Evolutionary conservation across 2,888 invertebrate genomes (phyloP).

Genomic region (Trissolcus japonicus): DNA sequence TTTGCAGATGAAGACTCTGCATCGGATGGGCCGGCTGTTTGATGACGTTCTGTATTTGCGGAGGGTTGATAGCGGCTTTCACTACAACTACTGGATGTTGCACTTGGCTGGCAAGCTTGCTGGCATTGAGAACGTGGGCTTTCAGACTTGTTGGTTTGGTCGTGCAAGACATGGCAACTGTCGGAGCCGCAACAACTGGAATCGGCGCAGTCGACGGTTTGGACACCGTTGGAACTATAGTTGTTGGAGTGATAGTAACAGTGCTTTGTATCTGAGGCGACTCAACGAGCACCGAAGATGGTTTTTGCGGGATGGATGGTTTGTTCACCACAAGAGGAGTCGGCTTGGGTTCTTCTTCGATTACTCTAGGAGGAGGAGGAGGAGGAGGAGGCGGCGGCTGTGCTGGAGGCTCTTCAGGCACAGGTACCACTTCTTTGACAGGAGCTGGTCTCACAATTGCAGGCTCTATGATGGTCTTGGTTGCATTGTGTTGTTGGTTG

Average conservation of each 20-base stretch:
- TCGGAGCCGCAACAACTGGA: constrained; percentile 1
- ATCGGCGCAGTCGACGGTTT: background rate
- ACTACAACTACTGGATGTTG: constrained; percentile 57
- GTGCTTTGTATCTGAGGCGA: background rate
- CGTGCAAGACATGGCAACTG: constrained; percentile 23
- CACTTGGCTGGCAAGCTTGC: constrained; percentile 65
- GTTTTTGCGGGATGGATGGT: background rate
- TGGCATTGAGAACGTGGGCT: constrained; percentile 80
- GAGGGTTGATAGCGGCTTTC: constrained; percentile 37
- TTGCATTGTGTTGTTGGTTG: constrained; percentile 61
- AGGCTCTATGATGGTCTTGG: constrained; percentile 62
- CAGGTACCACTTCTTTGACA: constrained; percentile 34
- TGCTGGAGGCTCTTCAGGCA: background rate
- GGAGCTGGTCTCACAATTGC: constrained; percentile 53
- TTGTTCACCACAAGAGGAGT: background rate
- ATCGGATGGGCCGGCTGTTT: constrained; percentile 68
- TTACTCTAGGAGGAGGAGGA: too few relatives aligned
- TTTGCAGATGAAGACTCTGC: constrained; percentile 69
- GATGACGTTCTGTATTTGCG: constrained; percentile 65
- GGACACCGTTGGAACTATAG: too few relatives aligned
- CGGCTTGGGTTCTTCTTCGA: constrained; percentile 25
- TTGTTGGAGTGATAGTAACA: background rate
- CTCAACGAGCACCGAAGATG: constrained; percentile 23
- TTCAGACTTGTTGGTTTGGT: constrained; percentile 79
- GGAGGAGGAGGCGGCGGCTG: background rate